phyloP scores from a whole-genome alignment of 2,888 invertebrate species.

The Rhopalosiphum nymphaeae region DNA sequence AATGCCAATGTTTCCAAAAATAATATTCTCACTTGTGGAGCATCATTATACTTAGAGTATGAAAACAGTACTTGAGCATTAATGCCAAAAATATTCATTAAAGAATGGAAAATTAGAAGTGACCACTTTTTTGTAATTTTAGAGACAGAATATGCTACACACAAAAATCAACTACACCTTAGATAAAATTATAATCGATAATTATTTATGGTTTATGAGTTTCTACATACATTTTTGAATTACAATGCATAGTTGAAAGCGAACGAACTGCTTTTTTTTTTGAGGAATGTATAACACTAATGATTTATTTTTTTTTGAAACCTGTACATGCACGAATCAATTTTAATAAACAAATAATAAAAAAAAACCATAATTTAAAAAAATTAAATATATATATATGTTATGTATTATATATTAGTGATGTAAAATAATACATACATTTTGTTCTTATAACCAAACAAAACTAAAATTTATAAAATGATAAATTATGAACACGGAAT shows the following conservation, averaged over 20 bases:
- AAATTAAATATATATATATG: no score
- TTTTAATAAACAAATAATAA: not conserved
- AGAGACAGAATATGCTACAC: conserved; percentile 66
- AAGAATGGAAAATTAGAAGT: conserved; percentile 67
- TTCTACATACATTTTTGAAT: conserved; percentile 66
- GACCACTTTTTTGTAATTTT: conserved; percentile 68
- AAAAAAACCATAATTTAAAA: no score
- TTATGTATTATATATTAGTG: no score
- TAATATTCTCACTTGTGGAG: no score
- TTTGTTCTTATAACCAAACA: no score
- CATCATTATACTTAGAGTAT: not conserved
- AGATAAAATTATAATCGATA: conserved; percentile 68
- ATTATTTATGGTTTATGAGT: conserved; percentile 68
- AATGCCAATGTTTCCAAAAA: conserved; percentile 23
- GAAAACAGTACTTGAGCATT: conserved; percentile 67
- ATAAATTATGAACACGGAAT: no score
- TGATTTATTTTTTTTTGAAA: conserved; percentile 68
- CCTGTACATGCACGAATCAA: conserved; percentile 67
- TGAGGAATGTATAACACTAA: conserved; percentile 68
- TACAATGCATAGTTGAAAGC: conserved; percentile 68
- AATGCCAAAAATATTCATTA: conserved; percentile 68
- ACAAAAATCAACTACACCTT: conserved; percentile 68
- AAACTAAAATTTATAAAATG: no score
- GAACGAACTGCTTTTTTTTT: conserved; percentile 68
- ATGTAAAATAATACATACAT: no score